Evolutionary conservation across 2,797 vertebrate species (phyloP).

Genomic region (Hyperoplus immaculatus): DNA sequence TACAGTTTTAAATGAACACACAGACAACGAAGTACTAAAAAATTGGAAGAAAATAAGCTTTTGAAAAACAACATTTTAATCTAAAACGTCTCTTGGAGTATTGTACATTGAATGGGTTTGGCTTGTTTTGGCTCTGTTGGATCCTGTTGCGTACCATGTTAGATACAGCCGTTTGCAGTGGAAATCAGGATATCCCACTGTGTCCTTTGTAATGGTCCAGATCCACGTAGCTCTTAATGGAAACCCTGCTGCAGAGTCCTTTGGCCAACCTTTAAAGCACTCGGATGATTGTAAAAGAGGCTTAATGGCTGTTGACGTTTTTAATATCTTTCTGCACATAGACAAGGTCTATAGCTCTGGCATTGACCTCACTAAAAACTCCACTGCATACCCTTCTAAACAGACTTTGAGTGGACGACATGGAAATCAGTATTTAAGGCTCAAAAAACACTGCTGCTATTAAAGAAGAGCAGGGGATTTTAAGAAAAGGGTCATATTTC

Average conservation of each 20-base stretch:
- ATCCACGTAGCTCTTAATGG: slow-evolving; percentile 30
- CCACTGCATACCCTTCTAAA: slow-evolving; percentile 32
- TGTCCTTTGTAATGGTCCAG: slow-evolving; percentile 24
- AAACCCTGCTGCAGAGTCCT: slow-evolving; percentile 45
- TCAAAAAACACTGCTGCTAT: slow-evolving; percentile 54
- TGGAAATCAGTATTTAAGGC: slow-evolving; percentile 60
- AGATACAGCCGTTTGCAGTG: neutral
- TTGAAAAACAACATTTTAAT: slow-evolving; percentile 1
- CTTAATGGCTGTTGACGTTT: slow-evolving; percentile 60
- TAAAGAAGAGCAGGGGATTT: slow-evolving; percentile 48
- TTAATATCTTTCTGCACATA: slow-evolving; percentile 56
- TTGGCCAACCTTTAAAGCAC: slow-evolving; percentile 56
- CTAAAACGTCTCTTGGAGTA: neutral
- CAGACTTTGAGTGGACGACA: slow-evolving; percentile 18
- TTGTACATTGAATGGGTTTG: neutral
- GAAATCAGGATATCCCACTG: slow-evolving; percentile 28
- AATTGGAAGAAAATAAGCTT: neutral
- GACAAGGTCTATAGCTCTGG: slow-evolving; percentile 42
- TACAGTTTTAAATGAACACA: neutral
- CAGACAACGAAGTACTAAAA: neutral
- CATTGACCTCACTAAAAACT: slow-evolving; percentile 57
- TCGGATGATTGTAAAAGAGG: slow-evolving; percentile 59
- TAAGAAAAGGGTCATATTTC: slow-evolving; percentile 35
- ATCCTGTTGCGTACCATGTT: neutral
- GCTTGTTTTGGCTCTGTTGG: slow-evolving; percentile 5